Evolutionary conservation across 92 coral and sea anemone genomes (phyloP).

Genomic region (Porites evermanni): DNA sequence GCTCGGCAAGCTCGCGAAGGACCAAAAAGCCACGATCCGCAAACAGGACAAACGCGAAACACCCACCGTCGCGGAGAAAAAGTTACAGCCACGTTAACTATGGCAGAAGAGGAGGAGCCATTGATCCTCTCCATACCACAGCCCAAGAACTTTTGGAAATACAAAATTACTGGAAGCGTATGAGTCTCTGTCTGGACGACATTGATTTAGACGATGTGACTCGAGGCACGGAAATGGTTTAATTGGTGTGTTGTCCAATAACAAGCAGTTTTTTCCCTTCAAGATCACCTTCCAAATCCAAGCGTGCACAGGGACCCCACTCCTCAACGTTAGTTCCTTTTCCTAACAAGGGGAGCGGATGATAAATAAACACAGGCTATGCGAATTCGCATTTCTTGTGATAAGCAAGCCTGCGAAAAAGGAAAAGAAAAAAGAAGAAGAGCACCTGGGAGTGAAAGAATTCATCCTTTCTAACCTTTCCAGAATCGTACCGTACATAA

Average conservation of each 20-base stretch:
- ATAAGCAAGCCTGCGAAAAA: no score
- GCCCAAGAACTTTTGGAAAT: slow-evolving; percentile 75
- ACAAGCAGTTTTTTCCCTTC: neutral
- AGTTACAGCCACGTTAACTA: slow-evolving; percentile 6
- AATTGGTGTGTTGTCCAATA: neutral
- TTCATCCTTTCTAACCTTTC: no score
- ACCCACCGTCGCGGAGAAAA: slow-evolving; percentile 5
- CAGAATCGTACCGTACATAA: no score
- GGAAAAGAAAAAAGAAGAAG: no score
- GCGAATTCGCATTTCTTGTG: no score
- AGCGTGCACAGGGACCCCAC: neutral
- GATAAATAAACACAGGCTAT: no score
- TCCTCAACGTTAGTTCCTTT: neutral
- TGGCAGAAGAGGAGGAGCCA: slow-evolving; percentile 14
- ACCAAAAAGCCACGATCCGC: slow-evolving; percentile 25
- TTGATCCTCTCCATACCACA: slow-evolving; percentile 61
- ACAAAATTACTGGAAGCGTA: slow-evolving; percentile 88
- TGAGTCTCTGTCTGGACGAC: slow-evolving; percentile 89
- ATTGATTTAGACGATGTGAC: slow-evolving; percentile 71
- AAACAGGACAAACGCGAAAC: slow-evolving; percentile 16
- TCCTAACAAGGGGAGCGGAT: neutral
- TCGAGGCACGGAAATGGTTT: slow-evolving; percentile 38
- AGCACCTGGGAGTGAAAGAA: no score
- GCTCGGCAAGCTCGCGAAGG: slow-evolving; percentile 20
- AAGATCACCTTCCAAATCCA: neutral